Base-by-base conservation (phyloP, 1,140 invertebrate genomes). In the Trichonephila clavata region DNA sequence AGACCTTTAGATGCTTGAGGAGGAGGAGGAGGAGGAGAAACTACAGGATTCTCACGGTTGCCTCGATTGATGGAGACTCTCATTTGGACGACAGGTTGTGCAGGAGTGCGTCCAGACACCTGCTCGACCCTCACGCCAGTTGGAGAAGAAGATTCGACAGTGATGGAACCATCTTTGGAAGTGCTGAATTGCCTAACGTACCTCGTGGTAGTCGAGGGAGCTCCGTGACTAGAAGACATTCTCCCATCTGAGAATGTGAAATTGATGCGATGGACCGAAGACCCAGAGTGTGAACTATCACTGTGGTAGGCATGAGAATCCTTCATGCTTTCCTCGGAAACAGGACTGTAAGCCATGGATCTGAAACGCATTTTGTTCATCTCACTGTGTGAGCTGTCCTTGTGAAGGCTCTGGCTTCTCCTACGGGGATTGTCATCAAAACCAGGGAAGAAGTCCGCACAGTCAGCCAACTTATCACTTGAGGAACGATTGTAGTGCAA, bases 81-180 rank as follows among this genome's bases (percentile, higher is more conserved):
- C 94, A 94, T 94, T 50, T 89, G 92, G 27, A 94, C 86, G 57
- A 94, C 88, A 18, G 94, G 94, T 7, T 80, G 91, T 21, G 60
- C n/a, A 10, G 87, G 68, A 13, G 57, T 27, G 57, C 86, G 65
- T 63, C 87, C n/a, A n/a, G 83, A 87, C 14, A 87, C 57, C 61
- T 92, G 90, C 57, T 92, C 90, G 7, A 92, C 80, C 21, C 80
- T 83, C n/a, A 92, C 20, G 10, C 57, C 83, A 57, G 89, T 63
- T 27, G 81, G 61, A 10, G 81, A 32, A 24, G 90, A 43, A 18
- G 90, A 71, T 80, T 83, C 89, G 7, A 65, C 21, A 27, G 77
- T 83, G 60, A 59, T 71, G 32, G 24, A 20, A 21, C 71, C 80
- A 61, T 93, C 90, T 27, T 80, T 60, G 20, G 86, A 77, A 16